Evolutionary conservation across 2,797 vertebrate genomes (phyloP).

Genomic region (Oreortyx pictus): DNA sequence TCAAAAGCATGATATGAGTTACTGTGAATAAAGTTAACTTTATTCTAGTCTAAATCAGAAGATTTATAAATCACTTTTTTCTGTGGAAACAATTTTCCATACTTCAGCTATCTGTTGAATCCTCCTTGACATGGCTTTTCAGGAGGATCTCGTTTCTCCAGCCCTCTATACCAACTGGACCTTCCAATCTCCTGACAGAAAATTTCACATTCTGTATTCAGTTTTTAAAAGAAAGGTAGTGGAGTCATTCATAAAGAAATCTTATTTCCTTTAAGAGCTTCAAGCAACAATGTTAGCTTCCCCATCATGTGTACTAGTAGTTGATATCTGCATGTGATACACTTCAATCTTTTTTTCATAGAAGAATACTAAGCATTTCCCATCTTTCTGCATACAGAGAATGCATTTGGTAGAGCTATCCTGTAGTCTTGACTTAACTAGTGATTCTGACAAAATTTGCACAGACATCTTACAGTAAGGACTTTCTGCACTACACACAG

Average conservation of each 20-base stretch:
- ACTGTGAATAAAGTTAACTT: not conserved
- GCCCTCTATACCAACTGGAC: not conserved
- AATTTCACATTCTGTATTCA: not conserved
- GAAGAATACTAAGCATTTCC: not conserved
- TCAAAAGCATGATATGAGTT: not conserved
- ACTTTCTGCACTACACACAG: not conserved
- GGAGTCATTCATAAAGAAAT: not conserved
- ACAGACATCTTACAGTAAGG: not conserved
- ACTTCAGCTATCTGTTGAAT: not conserved
- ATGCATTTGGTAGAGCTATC: not conserved
- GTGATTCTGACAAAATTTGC: not conserved
- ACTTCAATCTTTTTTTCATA: not conserved
- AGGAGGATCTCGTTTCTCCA: not conserved
- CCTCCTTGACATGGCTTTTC: not conserved
- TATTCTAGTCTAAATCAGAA: not conserved
- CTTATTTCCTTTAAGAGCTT: not conserved
- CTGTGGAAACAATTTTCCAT: not conserved
- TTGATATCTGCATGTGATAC: not conserved
- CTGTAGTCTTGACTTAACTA: fast-evolving
- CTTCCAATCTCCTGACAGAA: not conserved
- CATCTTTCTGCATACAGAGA: not conserved
- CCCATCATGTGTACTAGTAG: not conserved
- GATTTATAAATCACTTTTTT: not conserved
- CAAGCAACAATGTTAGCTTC: not conserved
- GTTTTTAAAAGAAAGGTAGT: not conserved